Evolutionary conservation across 2,888 invertebrate species (phyloP).

Genomic region (Mactromeris polynyma): DNA sequence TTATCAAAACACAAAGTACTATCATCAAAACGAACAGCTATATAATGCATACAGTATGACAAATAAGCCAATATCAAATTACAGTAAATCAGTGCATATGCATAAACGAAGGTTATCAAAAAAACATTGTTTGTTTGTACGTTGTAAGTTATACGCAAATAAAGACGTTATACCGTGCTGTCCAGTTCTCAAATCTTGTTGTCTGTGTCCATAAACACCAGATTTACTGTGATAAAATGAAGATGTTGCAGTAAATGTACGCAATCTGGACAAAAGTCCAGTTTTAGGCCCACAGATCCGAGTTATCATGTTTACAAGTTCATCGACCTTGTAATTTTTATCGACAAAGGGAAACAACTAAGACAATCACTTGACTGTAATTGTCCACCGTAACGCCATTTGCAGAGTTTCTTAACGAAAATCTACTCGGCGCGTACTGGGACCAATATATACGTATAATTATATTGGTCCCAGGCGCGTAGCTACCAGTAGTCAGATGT

Average conservation of each 20-base stretch:
- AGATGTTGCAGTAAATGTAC: neutral
- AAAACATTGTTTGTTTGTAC: neutral
- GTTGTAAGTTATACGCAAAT: neutral
- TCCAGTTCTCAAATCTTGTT: constrained; percentile 9
- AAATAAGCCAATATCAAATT: neutral
- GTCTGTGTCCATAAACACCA: constrained; percentile 71
- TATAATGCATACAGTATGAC: neutral
- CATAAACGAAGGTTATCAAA: neutral
- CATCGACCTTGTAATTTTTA: constrained; percentile 33
- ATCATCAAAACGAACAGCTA: neutral
- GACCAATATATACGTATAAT: no score
- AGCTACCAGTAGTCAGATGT: no score
- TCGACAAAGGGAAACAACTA: constrained; percentile 32
- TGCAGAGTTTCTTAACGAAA: no score
- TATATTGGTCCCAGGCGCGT: no score
- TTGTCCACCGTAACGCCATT: constrained; percentile 12
- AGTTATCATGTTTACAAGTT: constrained; percentile 27
- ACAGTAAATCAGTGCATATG: neutral
- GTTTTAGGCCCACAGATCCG: neutral
- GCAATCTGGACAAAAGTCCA: constrained; percentile 19
- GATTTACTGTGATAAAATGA: constrained; percentile 72
- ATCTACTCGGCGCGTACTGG: no score
- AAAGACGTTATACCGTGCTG: constrained; percentile 27
- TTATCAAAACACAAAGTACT: no score
- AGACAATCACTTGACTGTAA: neutral